A percentile compares a stretch with the other conserved stretches of the same genome.
phyloP scores from a whole-genome alignment of 2,797 vertebrate genomes.

The Perodicticus potto region DNA sequence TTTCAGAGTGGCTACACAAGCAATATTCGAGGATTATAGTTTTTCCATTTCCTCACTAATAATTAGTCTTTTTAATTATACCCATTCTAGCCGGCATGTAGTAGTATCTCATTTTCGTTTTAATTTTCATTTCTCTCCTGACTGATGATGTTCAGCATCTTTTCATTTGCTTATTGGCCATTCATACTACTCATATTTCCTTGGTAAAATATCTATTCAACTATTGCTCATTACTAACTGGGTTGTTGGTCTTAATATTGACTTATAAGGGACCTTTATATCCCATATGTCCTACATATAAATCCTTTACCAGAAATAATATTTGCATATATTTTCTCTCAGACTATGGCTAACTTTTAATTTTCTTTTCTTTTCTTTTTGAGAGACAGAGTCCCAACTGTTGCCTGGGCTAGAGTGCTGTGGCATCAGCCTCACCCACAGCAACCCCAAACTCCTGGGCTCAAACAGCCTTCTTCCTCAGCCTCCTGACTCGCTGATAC shows the following conservation, averaged over 20 bases:
- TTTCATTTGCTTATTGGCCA: background rate
- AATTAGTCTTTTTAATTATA: slow-evolving; percentile 18
- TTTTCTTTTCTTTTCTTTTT: background rate
- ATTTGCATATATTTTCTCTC: background rate
- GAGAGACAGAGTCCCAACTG: too few relatives aligned
- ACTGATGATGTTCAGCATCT: background rate
- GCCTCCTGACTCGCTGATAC: too few relatives aligned
- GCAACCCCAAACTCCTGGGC: too few relatives aligned
- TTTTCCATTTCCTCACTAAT: background rate
- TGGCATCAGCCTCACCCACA: too few relatives aligned
- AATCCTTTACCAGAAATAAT: background rate
- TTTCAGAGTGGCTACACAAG: background rate
- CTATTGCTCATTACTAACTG: background rate
- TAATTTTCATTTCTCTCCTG: slow-evolving; percentile 37
- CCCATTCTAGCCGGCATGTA: background rate
- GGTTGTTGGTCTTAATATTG: background rate
- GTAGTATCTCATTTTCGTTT: background rate
- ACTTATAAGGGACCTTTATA: background rate
- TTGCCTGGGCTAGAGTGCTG: too few relatives aligned
- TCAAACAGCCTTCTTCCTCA: too few relatives aligned
- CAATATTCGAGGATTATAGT: background rate
- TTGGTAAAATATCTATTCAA: background rate
- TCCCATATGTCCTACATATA: background rate
- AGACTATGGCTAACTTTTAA: background rate
- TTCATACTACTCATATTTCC: background rate